Conservation (phyloP, 2,113 vertebrate species). For the Dipodomys stephensi region DNA sequence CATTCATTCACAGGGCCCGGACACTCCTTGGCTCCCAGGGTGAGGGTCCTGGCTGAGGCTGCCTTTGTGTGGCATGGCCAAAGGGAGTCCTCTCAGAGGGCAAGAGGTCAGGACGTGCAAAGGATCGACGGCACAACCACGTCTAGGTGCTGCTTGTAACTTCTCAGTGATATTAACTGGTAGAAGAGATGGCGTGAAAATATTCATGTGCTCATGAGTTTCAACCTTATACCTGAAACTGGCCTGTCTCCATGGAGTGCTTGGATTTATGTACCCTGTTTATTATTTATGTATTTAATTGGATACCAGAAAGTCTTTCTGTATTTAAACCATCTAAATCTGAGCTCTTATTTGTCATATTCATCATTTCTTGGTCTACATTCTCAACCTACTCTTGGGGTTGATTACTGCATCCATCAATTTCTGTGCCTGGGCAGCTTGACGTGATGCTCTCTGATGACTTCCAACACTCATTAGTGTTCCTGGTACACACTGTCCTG, state of each 20-base stretch:
- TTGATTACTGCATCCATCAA: not conserved
- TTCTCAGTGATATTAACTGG: not conserved
- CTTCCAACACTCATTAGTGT: no score
- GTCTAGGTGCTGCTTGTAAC: not conserved
- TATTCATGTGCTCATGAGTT: not conserved
- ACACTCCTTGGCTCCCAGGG: no score
- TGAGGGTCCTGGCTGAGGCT: no score
- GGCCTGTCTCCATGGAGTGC: not conserved
- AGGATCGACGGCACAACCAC: not conserved
- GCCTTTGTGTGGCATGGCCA: no score
- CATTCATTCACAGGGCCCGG: no score
- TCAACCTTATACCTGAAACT: not conserved
- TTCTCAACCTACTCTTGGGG: not conserved
- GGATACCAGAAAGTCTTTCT: not conserved
- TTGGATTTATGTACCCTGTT: not conserved
- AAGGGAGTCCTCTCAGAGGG: no score
- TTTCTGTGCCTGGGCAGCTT: not conserved
- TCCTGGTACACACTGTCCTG: no score
- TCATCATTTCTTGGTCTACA: no score
- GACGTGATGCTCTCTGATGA: no score
- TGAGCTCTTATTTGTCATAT: not conserved
- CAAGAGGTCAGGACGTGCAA: not conserved
- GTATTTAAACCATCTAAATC: not conserved
- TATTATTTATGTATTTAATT: not conserved
- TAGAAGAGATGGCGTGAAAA: not conserved